These are phyloP conservation scores for Acrobasis suavella DNA, from an alignment of 2,888 invertebrate genomes.

Conservation along the genomic window DNA sequence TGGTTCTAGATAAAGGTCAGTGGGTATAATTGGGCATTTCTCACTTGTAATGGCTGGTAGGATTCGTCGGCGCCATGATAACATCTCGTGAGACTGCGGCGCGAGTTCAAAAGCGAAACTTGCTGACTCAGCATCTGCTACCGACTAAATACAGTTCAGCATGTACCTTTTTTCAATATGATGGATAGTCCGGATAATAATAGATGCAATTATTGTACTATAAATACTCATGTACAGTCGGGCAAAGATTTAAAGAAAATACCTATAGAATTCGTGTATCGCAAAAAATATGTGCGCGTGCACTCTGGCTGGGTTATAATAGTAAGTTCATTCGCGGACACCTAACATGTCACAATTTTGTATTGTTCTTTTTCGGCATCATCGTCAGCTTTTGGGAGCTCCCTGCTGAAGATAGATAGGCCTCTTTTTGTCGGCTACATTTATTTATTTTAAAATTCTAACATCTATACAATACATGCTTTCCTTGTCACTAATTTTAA, in stretches of 20 bases:
- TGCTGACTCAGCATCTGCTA: conserved; percentile 28
- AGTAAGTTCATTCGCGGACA: too few species aligned
- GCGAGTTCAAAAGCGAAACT: conserved; percentile 21
- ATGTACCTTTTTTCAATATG: conserved; percentile 5
- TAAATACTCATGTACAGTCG: conserved; percentile 3
- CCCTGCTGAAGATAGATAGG: too few species aligned
- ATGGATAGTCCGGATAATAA: conserved; percentile 2
- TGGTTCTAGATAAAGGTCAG: conserved; percentile 9
- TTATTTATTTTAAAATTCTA: too few species aligned
- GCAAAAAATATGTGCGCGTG: too few species aligned
- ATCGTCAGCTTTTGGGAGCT: too few species aligned
- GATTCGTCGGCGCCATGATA: conserved; percentile 17
- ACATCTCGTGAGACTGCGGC: conserved; percentile 23
- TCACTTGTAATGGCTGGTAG: conserved; percentile 14
- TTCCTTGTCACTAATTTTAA: too few species aligned
- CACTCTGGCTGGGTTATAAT: too few species aligned
- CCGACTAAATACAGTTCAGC: conserved; percentile 21
- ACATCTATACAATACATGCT: too few species aligned
- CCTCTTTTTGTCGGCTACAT: too few species aligned
- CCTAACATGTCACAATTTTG: too few species aligned
- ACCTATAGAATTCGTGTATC: too few species aligned
- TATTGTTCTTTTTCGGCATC: too few species aligned
- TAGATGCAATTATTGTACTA: conserved; percentile 16
- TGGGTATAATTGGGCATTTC: conserved; percentile 19
- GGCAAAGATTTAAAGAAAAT: neutral